Base-by-base conservation (phyloP, 2,888 invertebrate species). In the Agonum fuliginosum region DNA sequence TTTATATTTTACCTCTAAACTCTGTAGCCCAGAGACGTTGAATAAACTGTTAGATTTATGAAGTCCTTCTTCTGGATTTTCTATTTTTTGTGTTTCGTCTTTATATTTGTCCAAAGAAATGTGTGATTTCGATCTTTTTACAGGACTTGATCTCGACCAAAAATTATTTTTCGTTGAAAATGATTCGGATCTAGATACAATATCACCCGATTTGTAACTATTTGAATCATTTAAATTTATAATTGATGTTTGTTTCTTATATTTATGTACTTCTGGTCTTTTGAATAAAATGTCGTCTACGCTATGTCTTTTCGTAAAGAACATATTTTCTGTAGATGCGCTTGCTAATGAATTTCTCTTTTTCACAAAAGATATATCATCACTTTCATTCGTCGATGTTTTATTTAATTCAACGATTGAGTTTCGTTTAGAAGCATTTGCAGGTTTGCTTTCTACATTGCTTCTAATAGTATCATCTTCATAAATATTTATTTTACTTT, bases 51-150 rank as follows among this genome's bases (percentile, higher is more conserved):
- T 86, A 20, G 86, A 86, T 80, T 84, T 86, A 2, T 83, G 82
- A 37, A 86, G 80, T 58, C 77, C 79, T 34, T 82, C 81, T 22
- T 71, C 78, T 14, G 69, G 10, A 30, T 69, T 65, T 8, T 27
- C 70, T 6, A 43, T 70, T 27, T 76, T 65, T 73, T 79, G 78
- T 8, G 54, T 69, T n/a, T 79, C 79, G 3, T 82, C 80, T 71
- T 81, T 84, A 78, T 83, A 83, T 80, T 83, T 84, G 76, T 86
- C 86, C 46, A 88, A 79, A 2, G 87, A 86, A 4, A 88, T 83
- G 78, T 88, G 86, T 3, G 88, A 88, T 80, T 86, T 87, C 0
- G 88, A 88, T 78, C 88, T 83, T 75, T 87, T 87, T 5, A 88
- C 86, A 1, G 86, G 86, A 79, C 84, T 86, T 19, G 79, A 78